A percentile compares a stretch with the other conserved stretches of the same genome.
Evolutionary conservation across 2,888 invertebrate species (phyloP).

Genomic region (Pediacus dermestoides): DNA sequence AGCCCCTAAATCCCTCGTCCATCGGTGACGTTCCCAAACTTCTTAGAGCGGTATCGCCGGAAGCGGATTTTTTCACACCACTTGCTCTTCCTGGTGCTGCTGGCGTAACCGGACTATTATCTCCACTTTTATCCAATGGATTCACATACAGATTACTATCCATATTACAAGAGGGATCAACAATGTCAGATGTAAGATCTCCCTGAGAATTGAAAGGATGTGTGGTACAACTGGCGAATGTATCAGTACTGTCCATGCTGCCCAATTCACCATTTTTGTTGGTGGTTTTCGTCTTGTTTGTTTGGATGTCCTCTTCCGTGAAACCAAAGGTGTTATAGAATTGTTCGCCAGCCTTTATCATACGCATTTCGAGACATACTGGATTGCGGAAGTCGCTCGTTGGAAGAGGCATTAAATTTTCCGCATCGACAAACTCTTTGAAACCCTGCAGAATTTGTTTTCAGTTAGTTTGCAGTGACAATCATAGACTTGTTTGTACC

Average conservation of each 20-base stretch:
- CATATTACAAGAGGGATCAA: constrained; percentile 44
- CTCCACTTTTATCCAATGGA: constrained; percentile 67
- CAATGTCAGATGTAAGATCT: constrained; percentile 51
- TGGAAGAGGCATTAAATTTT: constrained; percentile 81
- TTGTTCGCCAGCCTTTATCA: constrained; percentile 48
- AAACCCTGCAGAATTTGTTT: constrained; percentile 78
- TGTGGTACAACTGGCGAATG: constrained; percentile 94
- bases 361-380: constrained; percentile 76
- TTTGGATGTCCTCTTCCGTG: constrained; percentile 33
- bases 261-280: constrained; percentile 53
- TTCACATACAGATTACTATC: constrained; percentile 86
- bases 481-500: too few species aligned
- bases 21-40: constrained; percentile 61
- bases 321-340: constrained; percentile 21
- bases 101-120: constrained; percentile 50
- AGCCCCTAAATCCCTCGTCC: constrained; percentile 55
- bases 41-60: constrained; percentile 70
- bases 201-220: constrained; percentile 87
- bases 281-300: constrained; percentile 42
- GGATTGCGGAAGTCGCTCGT: constrained; percentile 82
- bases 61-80: constrained; percentile 75
- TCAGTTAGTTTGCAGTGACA: too few species aligned
- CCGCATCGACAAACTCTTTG: constrained; percentile 88
- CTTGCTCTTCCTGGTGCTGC: constrained; percentile 26
- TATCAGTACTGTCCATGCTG: constrained; percentile 79